Evolutionary conservation across 2,797 vertebrate genomes (phyloP).

Genomic region (Neosilurus mollespiculum): DNA sequence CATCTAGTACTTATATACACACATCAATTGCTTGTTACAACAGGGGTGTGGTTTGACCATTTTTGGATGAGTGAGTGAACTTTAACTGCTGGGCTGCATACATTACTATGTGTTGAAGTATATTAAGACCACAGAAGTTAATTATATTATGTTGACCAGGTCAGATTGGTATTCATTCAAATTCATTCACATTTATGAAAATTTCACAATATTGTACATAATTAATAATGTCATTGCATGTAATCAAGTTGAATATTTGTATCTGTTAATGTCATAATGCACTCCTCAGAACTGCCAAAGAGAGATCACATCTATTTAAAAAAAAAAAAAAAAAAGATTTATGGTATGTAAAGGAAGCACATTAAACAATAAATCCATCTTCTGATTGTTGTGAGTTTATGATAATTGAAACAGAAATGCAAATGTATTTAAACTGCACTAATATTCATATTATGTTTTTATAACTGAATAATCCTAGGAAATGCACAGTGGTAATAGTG

Average conservation of each 20-base stretch:
- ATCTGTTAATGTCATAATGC: not conserved
- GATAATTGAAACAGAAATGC: not conserved
- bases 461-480: constrained; percentile 15
- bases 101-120: not conserved
- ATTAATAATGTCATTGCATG: not conserved
- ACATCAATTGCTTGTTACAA: not conserved
- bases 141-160: not conserved
- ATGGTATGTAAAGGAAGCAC: not conserved
- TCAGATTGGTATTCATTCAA: not conserved
- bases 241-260: not conserved
- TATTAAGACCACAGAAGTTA: not conserved
- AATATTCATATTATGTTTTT: not conserved
- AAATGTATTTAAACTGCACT: not conserved
- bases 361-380: not conserved
- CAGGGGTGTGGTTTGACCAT: not conserved
- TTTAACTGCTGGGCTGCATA: not conserved
- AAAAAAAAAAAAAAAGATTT: not conserved
- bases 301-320: not conserved
- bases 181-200: not conserved
- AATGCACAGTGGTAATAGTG: not conserved
- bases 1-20: not conserved
- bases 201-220: not conserved
- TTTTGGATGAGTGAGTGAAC: not conserved
- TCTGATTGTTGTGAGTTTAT: constrained; percentile 9
- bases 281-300: not conserved